Evolutionary conservation across 30 jellyfish, hydroid and myxozoan species (phyloP), one percentile per base, ranked within the genome.

Genomic region (Morbakka virulenta): DNA sequence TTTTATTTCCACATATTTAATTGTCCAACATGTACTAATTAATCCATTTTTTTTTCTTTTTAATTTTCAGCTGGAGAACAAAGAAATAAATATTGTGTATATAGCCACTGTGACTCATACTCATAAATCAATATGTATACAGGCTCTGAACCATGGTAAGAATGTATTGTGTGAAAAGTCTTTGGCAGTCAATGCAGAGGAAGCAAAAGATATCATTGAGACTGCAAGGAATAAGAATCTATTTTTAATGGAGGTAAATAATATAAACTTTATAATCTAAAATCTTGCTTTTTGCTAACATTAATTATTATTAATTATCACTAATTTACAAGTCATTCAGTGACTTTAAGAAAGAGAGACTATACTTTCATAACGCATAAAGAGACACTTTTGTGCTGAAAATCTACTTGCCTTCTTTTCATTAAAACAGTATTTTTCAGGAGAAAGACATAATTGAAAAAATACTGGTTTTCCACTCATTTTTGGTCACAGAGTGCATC

Each of bases 81-180:
- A 32, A 9, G 80, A 62, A 0, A 57, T 86, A 6, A 61, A 86
- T 32, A 57, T 86, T 35, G 87, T 86, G 12, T 86, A 86, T 41
- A 74, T 86, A 33, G 96, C 86, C 21, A 62, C 96, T 11, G 79
- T 86, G 1, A 86, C 76, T 27, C 72, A 65, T 35, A 63, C 96
- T 1, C 96, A 86, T 33, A 53, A 75, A 23, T 52, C 72, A 0
- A 34, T 70, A 17, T 80, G 47, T n/a, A 48, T 86, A 74, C 79
- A 34, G 51, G 96, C 96, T 4, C 52, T 86, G 33, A 50, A 69
- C 41, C 80, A 77, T 21, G 91, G 91, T 2, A 86, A 86, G 62
- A 90, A 86, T 77, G 96, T 86, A 12, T 81, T 86, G 61, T 86
- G 96, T 69, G 96, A 86, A 64, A 86, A 86, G 50, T 87, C 91